A percentile compares a stretch with the other conserved stretches of the same genome.
These are phyloP conservation scores for Lacanobia wlatinum DNA, from an alignment of 2,888 invertebrate species.

Conservation along the genomic window DNA sequence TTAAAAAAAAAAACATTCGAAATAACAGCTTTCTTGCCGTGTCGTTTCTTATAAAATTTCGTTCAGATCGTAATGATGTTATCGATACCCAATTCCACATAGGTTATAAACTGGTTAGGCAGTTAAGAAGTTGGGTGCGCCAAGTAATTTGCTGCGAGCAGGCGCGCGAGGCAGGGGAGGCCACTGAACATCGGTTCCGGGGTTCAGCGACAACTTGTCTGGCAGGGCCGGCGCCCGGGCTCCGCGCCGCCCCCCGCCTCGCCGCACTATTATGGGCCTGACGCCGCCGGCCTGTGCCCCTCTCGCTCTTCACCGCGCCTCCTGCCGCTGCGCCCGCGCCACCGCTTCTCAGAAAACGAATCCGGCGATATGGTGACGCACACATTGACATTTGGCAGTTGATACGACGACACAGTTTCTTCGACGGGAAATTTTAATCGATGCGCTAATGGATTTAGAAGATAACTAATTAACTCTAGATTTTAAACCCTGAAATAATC, in stretches of 20 bases:
- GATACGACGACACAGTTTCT: constrained; percentile 67
- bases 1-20: not conserved
- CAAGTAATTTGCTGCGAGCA: constrained; percentile 76
- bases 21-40: constrained; percentile 35
- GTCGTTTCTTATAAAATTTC: constrained; percentile 29
- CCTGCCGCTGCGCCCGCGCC: constrained; percentile 78
- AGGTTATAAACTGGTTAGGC: constrained; percentile 76
- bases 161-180: constrained; percentile 67
- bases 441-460: constrained; percentile 40
- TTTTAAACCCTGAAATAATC: not conserved
- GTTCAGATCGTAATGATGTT: constrained; percentile 61
- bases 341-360: constrained; percentile 86
- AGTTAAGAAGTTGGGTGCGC: constrained; percentile 79
- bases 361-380: constrained; percentile 70
- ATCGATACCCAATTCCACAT: constrained; percentile 70
- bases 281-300: constrained; percentile 71
- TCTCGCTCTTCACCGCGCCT: constrained; percentile 64
- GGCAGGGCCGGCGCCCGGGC: constrained; percentile 79
- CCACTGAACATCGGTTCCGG: constrained; percentile 70
- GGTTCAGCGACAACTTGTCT: constrained; percentile 89
- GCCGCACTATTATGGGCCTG: constrained; percentile 79
- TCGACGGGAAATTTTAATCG: constrained; percentile 58
- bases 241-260: constrained; percentile 64
- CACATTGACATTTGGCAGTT: constrained; percentile 72
- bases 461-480: not conserved